Conservation (phyloP, 2,113 vertebrate species). For the Ahaetulla prasina region DNA sequence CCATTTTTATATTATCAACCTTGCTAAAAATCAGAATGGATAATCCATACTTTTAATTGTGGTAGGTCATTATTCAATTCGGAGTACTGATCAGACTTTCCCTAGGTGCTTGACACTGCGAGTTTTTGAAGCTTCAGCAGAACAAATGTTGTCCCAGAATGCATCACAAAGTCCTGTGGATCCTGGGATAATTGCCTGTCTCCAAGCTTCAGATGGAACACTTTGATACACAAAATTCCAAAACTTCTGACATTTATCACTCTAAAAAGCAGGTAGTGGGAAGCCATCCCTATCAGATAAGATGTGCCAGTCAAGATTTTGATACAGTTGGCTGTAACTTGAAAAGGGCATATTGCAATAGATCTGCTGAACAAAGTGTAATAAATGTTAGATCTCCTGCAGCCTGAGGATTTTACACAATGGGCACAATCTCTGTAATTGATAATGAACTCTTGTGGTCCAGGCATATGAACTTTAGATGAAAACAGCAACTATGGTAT, state of each 20-base stretch:
- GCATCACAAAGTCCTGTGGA: slow-evolving; percentile 47
- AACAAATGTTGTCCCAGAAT: slow-evolving; percentile 34
- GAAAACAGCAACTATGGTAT: slow-evolving; percentile 19
- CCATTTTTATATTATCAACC: slow-evolving; percentile 18
- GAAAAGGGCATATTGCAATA: slow-evolving; percentile 61
- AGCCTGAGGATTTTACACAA: slow-evolving; percentile 52
- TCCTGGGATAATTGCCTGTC: slow-evolving; percentile 63
- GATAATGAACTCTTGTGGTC: slow-evolving; percentile 52
- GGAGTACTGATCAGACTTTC: background rate
- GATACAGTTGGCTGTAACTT: slow-evolving; percentile 28
- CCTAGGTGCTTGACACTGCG: slow-evolving; percentile 18
- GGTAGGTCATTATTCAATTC: background rate
- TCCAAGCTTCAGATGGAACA: slow-evolving; percentile 51
- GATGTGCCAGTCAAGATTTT: slow-evolving; percentile 67
- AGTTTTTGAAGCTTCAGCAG: slow-evolving; percentile 36
- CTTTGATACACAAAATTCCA: slow-evolving; percentile 58
- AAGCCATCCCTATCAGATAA: slow-evolving; percentile 59
- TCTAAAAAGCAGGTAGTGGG: slow-evolving; percentile 53
- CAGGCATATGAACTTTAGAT: slow-evolving; percentile 48
- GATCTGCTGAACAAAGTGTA: slow-evolving; percentile 45
- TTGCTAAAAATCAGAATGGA: slow-evolving; percentile 10
- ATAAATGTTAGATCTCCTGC: slow-evolving; percentile 52
- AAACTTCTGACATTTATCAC: slow-evolving; percentile 67
- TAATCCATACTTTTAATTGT: slow-evolving; percentile 40
- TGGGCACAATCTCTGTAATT: slow-evolving; percentile 53